Percentiles rank a stretch among this genome's conserved stretches.
Evolutionary conservation across 1,140 invertebrate genomes (phyloP).

Genomic region (Eupristina koningsbergeri): DNA sequence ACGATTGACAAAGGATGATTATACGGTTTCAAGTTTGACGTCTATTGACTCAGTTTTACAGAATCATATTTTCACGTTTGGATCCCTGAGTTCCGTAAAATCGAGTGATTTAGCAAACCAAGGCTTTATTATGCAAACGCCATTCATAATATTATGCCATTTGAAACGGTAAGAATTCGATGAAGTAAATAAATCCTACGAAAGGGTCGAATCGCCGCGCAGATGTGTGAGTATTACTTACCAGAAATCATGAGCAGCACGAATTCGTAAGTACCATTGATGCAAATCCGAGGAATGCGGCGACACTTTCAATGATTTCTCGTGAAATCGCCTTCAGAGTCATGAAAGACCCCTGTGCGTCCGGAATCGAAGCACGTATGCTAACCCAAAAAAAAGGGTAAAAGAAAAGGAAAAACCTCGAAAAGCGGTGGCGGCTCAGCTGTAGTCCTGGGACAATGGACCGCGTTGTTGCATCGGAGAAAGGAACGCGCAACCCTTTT

Average conservation of each 20-base stretch:
- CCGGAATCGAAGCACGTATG: background rate
- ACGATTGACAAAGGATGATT: too few species aligned
- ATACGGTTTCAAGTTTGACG: too few species aligned
- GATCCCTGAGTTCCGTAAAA: too few species aligned
- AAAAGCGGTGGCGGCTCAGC: background rate
- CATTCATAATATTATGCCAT: too few species aligned
- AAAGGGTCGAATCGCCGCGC: background rate
- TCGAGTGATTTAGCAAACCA: too few species aligned
- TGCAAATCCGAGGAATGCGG: background rate
- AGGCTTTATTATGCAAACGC: too few species aligned
- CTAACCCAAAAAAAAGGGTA: background rate
- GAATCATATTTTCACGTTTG: too few species aligned
- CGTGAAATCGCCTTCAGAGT: background rate
- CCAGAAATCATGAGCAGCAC: background rate
- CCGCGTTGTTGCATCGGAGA: background rate
- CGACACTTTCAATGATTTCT: background rate
- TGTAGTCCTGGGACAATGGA: background rate
- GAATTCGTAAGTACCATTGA: background rate
- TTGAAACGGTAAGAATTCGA: background rate
- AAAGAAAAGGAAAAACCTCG: background rate
- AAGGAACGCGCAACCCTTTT: slow-evolving; percentile 12
- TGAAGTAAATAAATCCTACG: too few species aligned
- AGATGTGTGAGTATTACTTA: background rate
- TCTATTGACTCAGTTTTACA: too few species aligned
- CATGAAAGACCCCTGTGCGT: background rate